Evolutionary conservation across 1,140 invertebrate species (phyloP), one percentile per base, ranked within the genome.

Genomic region (Macrobrachium rosenbergii): DNA sequence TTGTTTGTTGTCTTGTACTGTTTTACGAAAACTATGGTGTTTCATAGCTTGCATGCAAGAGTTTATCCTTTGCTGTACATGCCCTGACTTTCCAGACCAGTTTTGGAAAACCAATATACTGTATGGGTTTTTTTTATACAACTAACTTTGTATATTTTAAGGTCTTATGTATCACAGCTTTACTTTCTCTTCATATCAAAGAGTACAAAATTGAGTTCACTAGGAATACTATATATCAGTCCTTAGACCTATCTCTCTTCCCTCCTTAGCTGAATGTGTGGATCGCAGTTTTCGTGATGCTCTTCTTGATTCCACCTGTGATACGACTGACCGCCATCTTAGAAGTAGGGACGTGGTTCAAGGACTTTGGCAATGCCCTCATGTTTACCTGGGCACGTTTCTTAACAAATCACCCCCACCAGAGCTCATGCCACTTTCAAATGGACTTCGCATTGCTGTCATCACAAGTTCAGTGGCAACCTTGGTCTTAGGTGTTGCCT

Each of bases 301-400:
- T 86, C 8, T 12, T 81, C 5, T 19, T 67, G 19, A 28, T 78
- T 16, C 59, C 75, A 6, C 87, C 83, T 11, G 79, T 85, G 17
- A 43, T 88, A 7, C 11, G 63, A 28, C 21, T 83, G 23, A 43
- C 83, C n/a, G 67, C 77, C 7, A 5, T 19, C 17, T 1, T 69
- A 23, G 83, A 85, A 28, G 75, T 76, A 5, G 75, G 76, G 5
- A n/a, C 11, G 12, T 85, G 83, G 83, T 85, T 85, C 63, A 43
- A 17, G 14, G 19, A 37, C 3, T 23, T 85, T n/a, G 43, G 28
- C 60, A 85, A 90, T 59, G 17, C 59, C 60, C 23, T 60, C 14
- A 82, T 75, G 79, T 90, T 77, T 62, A 73, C 79, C 62, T 81
- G 62, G 89, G 87, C 5, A 73, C 89, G 7, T 87, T 88, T 58